Percentiles rank a stretch among this genome's conserved stretches.
These are phyloP conservation scores for Meandrina meandrites DNA, from an alignment of 92 coral and sea anemone species.

Conservation along the genomic window DNA sequence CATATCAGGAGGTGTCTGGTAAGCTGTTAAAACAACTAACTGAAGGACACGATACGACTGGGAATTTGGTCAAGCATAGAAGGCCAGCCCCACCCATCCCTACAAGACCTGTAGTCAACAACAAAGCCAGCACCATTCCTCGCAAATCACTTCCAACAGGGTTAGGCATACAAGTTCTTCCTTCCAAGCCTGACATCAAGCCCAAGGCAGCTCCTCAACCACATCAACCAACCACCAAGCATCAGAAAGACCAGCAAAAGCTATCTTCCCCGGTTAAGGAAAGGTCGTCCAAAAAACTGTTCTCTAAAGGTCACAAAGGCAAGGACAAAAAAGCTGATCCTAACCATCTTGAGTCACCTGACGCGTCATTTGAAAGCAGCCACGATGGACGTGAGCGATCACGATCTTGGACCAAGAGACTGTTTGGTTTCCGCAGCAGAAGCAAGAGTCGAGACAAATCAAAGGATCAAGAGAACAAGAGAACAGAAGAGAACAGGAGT, in stretches of 20 bases:
- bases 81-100: conserved; percentile 50
- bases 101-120: background rate
- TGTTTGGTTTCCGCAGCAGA: conserved; percentile 70
- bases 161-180: conserved; percentile 36
- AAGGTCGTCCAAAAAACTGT: conserved; percentile 6
- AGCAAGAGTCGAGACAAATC: conserved; percentile 57
- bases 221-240: background rate
- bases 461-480: conserved; percentile 37
- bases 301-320: conserved; percentile 28
- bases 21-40: background rate
- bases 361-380: conserved; percentile 19
- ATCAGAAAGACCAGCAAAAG: conserved; percentile 15
- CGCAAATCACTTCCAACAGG: conserved; percentile 21
- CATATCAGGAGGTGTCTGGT: background rate
- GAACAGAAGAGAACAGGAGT: conserved; percentile 52
- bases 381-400: conserved; percentile 44
- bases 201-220: conserved; percentile 11
- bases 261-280: conserved; percentile 20
- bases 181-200: conserved; percentile 27
- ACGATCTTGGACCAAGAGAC: conserved; percentile 76
- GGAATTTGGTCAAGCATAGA: conserved; percentile 17
- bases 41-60: conserved; percentile 4
- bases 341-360: conserved; percentile 25
- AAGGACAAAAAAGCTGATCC: conserved; percentile 28
- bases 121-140: background rate